These are phyloP conservation scores for Caenorhabditis sinica DNA, from an alignment of 2,888 invertebrate species.

Conservation along the genomic window DNA sequence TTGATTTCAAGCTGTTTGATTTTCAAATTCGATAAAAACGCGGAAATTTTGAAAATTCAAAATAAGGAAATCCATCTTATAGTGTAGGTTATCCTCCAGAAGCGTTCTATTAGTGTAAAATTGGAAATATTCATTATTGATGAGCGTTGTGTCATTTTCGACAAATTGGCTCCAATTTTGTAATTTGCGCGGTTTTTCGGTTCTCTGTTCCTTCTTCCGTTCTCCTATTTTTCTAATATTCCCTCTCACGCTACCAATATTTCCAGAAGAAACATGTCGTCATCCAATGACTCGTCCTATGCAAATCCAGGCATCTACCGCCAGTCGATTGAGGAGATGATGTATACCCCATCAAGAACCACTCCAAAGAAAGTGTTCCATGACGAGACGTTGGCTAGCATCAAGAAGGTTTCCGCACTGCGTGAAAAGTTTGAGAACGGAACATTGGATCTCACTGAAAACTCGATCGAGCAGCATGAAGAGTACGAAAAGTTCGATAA, in stretches of 20 bases:
- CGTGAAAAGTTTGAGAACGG: constrained; percentile 26
- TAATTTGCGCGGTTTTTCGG: too few species aligned
- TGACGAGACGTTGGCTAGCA: constrained; percentile 12
- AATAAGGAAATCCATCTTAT: too few species aligned
- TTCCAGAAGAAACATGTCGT: constrained; percentile 10
- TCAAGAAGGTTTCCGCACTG: constrained; percentile 18
- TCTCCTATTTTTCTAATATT: neutral
- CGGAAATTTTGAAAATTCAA: too few species aligned
- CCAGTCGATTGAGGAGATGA: constrained; percentile 7
- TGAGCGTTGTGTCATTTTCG: too few species aligned
- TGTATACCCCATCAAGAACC: neutral
- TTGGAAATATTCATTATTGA: too few species aligned
- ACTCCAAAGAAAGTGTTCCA: constrained; percentile 8
- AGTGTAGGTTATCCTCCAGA: too few species aligned
- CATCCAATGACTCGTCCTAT: neutral
- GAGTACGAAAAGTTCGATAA: neutral
- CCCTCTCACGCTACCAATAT: neutral
- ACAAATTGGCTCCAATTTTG: too few species aligned
- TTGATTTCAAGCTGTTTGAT: too few species aligned
- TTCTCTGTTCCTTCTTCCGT: neutral
- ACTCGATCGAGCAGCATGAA: neutral
- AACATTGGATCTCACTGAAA: neutral
- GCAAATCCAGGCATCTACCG: constrained; percentile 29
- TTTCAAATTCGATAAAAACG: too few species aligned
- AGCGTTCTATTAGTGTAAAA: too few species aligned